phyloP scores from a whole-genome alignment of 2,888 invertebrate species.

The Zhuqinia jingwanae region DNA sequence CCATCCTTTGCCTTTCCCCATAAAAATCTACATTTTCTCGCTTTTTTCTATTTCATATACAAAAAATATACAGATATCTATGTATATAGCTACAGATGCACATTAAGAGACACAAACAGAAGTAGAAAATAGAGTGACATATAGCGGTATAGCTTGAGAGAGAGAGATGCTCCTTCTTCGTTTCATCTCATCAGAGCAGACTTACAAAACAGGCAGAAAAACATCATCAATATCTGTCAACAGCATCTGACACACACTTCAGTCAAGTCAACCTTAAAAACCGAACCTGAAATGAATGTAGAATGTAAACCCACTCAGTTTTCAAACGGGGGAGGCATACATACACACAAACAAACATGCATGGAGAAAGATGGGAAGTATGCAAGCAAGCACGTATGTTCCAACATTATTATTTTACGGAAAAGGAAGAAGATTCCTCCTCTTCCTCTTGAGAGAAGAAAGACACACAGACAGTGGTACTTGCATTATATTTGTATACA shows the following conservation, averaged over 20 bases:
- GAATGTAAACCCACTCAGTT: constrained; percentile 28
- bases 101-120: background rate
- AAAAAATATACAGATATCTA: background rate
- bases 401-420: background rate
- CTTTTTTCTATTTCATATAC: background rate
- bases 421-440: constrained; percentile 35
- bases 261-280: constrained; percentile 69
- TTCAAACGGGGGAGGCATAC: constrained; percentile 27
- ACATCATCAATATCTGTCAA: constrained; percentile 79
- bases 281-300: constrained; percentile 65
- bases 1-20: background rate
- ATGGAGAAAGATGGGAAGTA: background rate
- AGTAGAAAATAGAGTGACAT: background rate
- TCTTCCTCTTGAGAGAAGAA: constrained; percentile 6
- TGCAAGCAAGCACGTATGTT: background rate
- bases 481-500: background rate
- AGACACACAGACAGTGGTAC: background rate
- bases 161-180: constrained; percentile 39
- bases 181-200: constrained; percentile 64
- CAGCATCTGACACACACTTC: constrained; percentile 78
- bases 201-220: constrained; percentile 75
- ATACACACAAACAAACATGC: background rate
- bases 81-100: background rate
- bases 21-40: background rate
- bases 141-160: background rate